A percentile compares a stretch with the other conserved stretches of the same genome.
Conservation (phyloP, 64 coral and sea anemone genomes). For the Montipora foliosa region DNA sequence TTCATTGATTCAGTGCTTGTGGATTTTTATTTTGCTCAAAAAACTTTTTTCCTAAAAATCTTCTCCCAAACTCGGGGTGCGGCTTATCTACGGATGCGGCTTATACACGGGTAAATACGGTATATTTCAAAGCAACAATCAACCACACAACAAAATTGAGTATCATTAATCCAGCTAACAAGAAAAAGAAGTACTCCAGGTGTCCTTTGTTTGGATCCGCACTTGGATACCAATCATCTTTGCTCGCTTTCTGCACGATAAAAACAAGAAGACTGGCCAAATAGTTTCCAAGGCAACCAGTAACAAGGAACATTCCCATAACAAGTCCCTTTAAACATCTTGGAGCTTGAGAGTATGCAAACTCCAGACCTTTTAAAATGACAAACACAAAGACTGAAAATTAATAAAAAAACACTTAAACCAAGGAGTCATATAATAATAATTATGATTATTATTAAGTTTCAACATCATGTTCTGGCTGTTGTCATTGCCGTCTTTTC, state of each 20-base stretch:
- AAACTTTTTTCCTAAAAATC: too few relatives aligned
- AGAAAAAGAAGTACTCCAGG: conserved; percentile 77
- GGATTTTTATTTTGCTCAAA: too few relatives aligned
- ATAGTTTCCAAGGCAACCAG: conserved; percentile 73
- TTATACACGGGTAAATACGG: too few relatives aligned
- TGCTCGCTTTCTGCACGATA: conserved; percentile 46
- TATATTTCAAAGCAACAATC: conserved; percentile 52
- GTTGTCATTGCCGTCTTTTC: too few relatives aligned
- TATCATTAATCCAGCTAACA: conserved; percentile 79
- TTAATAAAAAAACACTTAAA: background rate
- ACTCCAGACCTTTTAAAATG: conserved; percentile 67
- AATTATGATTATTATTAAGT: too few relatives aligned
- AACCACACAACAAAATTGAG: conserved; percentile 78
- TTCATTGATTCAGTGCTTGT: too few relatives aligned
- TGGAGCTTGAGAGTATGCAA: conserved; percentile 83
- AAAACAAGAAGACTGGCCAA: conserved; percentile 55
- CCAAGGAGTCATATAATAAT: background rate
- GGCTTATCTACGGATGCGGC: too few relatives aligned
- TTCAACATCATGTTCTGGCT: too few relatives aligned
- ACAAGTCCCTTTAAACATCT: conserved; percentile 79
- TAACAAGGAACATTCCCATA: conserved; percentile 81
- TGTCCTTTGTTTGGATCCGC: conserved; percentile 32
- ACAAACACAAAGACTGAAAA: background rate
- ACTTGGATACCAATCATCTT: conserved; percentile 41
- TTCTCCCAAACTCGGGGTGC: too few relatives aligned